Evolutionary conservation across 1,140 invertebrate species (phyloP).

Genomic region (Aphelinus atriplicis): DNA sequence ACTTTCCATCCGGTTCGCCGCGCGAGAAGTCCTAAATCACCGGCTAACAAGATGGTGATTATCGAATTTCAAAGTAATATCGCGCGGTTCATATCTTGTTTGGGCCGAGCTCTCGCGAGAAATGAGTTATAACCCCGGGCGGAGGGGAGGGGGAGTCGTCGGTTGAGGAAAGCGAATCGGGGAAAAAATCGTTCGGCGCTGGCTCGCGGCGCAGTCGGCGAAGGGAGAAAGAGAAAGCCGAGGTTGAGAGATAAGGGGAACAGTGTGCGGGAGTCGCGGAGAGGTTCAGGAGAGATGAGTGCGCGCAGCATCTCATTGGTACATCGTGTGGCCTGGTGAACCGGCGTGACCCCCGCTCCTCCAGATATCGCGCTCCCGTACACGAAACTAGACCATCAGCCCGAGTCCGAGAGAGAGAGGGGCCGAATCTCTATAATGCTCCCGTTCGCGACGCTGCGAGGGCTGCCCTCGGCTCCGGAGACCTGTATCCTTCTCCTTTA

Average conservation of each 20-base stretch:
- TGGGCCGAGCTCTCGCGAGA: no score
- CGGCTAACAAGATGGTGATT: no score
- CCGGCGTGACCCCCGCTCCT: slow-evolving; percentile 45
- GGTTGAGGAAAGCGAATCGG: no score
- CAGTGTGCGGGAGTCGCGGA: background rate
- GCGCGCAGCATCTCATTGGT: slow-evolving; percentile 42
- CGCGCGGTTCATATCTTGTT: no score
- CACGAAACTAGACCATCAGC: slow-evolving; percentile 47
- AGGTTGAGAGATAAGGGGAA: background rate
- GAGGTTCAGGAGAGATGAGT: background rate
- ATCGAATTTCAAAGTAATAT: no score
- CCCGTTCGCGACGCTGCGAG: slow-evolving; percentile 6
- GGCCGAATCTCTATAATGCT: background rate
- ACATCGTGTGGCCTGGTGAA: slow-evolving; percentile 48
- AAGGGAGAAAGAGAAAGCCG: background rate
- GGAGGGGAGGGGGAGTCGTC: no score
- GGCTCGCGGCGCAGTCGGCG: background rate
- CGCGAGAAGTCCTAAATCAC: no score
- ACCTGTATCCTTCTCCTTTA: no score
- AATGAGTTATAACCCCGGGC: no score
- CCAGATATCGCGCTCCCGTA: no score
- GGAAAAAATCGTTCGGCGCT: no score
- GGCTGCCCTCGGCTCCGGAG: background rate
- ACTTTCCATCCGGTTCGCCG: no score
- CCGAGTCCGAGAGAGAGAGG: background rate